phyloP scores from a whole-genome alignment of 2,888 invertebrate species.

The Pachymerium ferrugineum region DNA sequence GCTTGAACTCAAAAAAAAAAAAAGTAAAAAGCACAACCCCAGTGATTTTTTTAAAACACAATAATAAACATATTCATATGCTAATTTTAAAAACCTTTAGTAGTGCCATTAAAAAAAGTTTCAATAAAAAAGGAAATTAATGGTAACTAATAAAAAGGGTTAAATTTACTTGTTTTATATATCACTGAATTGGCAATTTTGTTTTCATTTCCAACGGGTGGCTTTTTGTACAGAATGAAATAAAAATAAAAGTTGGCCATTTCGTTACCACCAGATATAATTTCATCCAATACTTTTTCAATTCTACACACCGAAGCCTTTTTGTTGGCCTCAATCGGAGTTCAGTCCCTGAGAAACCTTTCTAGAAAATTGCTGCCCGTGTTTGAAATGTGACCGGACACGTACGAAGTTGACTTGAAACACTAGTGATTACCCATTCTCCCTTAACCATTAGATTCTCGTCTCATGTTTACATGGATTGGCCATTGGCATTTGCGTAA shows the following conservation, averaged over 20 bases:
- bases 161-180: too few relatives aligned
- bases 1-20: too few relatives aligned
- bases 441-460: background rate
- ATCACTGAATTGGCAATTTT: too few relatives aligned
- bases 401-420: background rate
- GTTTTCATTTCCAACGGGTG: too few relatives aligned
- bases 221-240: background rate
- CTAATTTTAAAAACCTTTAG: too few relatives aligned
- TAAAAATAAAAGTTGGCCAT: background rate
- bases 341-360: conserved; percentile 25
- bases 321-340: background rate
- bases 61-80: too few relatives aligned
- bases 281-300: background rate
- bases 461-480: conserved; percentile 6
- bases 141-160: too few relatives aligned
- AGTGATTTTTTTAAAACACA: too few relatives aligned
- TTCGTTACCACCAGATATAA: background rate
- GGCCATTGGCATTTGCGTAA: background rate
- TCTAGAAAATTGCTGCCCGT: conserved; percentile 7
- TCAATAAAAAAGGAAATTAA: too few relatives aligned
- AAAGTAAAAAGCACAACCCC: too few relatives aligned
- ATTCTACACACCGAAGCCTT: background rate
- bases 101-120: too few relatives aligned
- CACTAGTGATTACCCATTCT: background rate
- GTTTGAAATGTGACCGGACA: conserved; percentile 11